Conservation (phyloP, 2,888 invertebrate genomes). For the Eumerus sabulonum region DNA sequence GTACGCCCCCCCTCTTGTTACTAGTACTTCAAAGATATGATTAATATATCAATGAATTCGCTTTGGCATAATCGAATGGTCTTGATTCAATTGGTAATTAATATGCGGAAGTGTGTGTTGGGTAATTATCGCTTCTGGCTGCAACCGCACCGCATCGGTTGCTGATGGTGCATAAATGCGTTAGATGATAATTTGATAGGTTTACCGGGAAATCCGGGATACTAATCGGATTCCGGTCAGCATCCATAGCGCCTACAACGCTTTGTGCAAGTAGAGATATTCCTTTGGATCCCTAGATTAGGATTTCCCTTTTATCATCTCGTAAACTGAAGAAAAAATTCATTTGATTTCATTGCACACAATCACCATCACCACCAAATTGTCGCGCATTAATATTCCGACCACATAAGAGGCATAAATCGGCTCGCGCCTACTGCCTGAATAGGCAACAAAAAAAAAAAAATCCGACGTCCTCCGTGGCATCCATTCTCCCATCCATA, state of each 20-base stretch:
- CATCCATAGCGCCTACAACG: too few relatives aligned
- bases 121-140: slow-evolving; percentile 43
- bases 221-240: background rate
- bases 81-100: slow-evolving; percentile 48
- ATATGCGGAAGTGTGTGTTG: slow-evolving; percentile 19
- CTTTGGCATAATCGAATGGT: slow-evolving; percentile 37
- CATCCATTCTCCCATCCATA: slow-evolving; percentile 8
- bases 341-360: too few relatives aligned
- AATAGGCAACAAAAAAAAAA: slow-evolving; percentile 7
- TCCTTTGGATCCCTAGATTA: too few relatives aligned
- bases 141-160: background rate
- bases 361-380: too few relatives aligned
- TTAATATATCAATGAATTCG: slow-evolving; percentile 14
- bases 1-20: too few relatives aligned
- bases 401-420: slow-evolving; percentile 30
- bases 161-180: slow-evolving; percentile 21
- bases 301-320: too few relatives aligned
- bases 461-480: background rate
- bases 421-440: slow-evolving; percentile 9
- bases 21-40: slow-evolving; percentile 13
- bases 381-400: slow-evolving; percentile 27
- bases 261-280: too few relatives aligned
- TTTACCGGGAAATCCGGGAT: background rate
- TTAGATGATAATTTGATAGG: background rate
- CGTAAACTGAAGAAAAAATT: too few relatives aligned